Conservation (phyloP, 2,113 vertebrate genomes). For the Brachionichthys hirsutus region DNA sequence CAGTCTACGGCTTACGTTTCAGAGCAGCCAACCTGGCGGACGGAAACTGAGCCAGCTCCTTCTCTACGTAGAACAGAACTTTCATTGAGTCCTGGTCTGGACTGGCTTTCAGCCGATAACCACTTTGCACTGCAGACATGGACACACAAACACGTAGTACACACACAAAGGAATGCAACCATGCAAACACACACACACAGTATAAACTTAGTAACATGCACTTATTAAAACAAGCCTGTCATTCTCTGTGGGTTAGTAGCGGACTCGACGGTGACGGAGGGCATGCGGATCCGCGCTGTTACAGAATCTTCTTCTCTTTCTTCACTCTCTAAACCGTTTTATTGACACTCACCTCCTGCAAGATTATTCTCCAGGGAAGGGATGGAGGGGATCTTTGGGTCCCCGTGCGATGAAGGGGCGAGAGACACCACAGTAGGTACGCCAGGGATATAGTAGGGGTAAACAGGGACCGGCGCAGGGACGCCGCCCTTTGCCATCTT, state of each 20-base stretch:
- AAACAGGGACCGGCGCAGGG: conserved; percentile 81
- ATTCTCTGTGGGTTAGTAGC: conserved; percentile 4
- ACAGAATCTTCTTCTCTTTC: neutral
- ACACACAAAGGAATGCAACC: conserved; percentile 18
- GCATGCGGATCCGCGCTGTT: conserved; percentile 29
- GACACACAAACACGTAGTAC: conserved; percentile 32
- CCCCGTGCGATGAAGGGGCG: conserved; percentile 81
- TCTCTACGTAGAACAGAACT: conserved; percentile 92
- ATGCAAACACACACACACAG: conserved; percentile 31
- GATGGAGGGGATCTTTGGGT: conserved; percentile 82
- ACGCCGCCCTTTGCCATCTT: conserved; percentile 87
- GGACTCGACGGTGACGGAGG: conserved; percentile 9
- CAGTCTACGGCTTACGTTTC: conserved; percentile 84
- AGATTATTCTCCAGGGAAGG: conserved; percentile 77
- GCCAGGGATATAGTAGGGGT: conserved; percentile 91
- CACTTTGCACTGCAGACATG: conserved; percentile 82
- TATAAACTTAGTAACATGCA: no score
- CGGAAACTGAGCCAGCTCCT: conserved; percentile 90
- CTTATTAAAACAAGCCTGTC: no score
- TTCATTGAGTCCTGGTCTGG: conserved; percentile 91
- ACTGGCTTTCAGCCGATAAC: conserved; percentile 88
- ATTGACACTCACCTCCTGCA: conserved; percentile 65
- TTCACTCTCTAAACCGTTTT: neutral
- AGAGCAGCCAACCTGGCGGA: conserved; percentile 82
- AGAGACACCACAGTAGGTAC: conserved; percentile 84